phyloP scores from a whole-genome alignment of 2,113 vertebrate species.

The human region DNA sequence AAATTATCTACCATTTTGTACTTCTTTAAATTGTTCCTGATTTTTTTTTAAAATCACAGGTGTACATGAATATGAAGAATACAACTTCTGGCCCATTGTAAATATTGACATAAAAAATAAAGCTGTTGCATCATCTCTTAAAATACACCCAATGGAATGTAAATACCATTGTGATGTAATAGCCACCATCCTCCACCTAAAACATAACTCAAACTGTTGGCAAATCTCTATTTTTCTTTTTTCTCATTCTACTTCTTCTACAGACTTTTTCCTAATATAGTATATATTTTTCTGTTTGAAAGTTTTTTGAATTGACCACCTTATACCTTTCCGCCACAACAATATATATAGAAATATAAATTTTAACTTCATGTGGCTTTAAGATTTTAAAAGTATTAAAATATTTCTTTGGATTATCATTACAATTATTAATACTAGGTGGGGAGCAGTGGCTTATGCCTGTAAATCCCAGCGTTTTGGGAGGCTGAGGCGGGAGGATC shows the following conservation, averaged over 20 bases:
- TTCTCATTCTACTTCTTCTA: background rate
- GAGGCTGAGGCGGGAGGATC: no score
- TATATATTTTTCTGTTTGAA: background rate
- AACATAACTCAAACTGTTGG: background rate
- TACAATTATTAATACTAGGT: background rate
- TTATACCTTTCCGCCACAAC: background rate
- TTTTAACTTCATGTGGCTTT: background rate
- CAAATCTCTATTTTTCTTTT: background rate
- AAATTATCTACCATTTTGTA: background rate
- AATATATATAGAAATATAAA: background rate
- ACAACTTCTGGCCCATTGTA: background rate
- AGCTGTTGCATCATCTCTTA: background rate
- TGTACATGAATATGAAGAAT: background rate
- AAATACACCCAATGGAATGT: background rate
- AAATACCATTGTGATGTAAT: background rate
- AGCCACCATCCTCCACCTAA: background rate
- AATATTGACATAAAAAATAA: background rate
- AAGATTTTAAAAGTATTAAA: background rate
- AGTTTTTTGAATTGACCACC: background rate
- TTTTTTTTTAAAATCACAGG: background rate
- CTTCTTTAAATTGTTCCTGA: background rate
- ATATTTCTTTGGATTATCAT: background rate
- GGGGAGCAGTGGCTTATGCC: no score
- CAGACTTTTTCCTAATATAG: background rate
- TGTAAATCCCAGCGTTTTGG: no score